phyloP scores from a whole-genome alignment of 2,797 vertebrate species.

The Enteromius thamalakanensis region DNA sequence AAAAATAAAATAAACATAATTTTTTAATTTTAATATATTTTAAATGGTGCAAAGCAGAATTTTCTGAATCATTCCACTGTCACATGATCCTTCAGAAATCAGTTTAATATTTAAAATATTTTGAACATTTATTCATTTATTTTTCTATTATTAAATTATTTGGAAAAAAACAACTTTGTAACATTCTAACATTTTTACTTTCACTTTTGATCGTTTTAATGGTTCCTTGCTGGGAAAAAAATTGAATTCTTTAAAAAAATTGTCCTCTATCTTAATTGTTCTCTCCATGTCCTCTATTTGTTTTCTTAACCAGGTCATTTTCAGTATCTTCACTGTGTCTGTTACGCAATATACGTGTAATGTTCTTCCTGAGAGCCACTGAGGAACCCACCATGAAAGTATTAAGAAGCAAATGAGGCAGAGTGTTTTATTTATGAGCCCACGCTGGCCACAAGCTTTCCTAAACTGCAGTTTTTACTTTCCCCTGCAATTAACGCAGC shows the following conservation, averaged over 20 bases:
- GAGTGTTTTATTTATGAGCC: conserved; percentile 34
- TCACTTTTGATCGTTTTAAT: background rate
- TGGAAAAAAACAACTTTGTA: background rate
- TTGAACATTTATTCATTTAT: background rate
- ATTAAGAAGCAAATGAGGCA: conserved; percentile 20
- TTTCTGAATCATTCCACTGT: background rate
- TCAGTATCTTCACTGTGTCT: background rate
- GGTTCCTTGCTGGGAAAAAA: background rate
- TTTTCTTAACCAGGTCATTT: background rate
- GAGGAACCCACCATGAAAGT: conserved; percentile 17
- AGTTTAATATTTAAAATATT: background rate
- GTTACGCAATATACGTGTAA: background rate
- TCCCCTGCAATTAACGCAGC: conserved; percentile 38
- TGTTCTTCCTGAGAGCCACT: background rate
- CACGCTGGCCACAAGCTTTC: conserved; percentile 14
- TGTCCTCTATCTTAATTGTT: background rate
- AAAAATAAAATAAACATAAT: too few relatives aligned
- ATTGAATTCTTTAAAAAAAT: background rate
- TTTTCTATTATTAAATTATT: too few relatives aligned
- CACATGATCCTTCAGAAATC: background rate
- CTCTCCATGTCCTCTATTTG: background rate
- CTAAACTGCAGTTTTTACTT: conserved; percentile 23
- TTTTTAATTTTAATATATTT: too few relatives aligned
- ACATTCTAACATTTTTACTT: background rate
- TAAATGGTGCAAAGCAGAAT: too few relatives aligned